Base-by-base conservation (phyloP, 2,797 vertebrate genomes). In the Cossypha heuglini region DNA sequence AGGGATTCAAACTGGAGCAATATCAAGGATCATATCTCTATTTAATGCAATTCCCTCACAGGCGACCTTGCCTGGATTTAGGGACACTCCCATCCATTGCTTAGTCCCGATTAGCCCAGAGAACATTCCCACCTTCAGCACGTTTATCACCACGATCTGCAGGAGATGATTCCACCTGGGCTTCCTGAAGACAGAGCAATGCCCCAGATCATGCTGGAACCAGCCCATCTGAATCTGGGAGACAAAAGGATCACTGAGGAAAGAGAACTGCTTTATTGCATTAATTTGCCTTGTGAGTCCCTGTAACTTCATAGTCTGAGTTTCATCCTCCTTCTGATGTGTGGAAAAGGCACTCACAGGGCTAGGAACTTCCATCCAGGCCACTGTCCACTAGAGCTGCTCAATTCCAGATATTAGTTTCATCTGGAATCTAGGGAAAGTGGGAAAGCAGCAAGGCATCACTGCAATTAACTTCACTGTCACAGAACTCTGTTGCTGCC, bases 141-240 rank as follows among this genome's bases (percentile, higher is more conserved):
- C 88, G 18, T 98, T 98, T 13, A 99, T 98, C 80, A 98, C 29
- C 76, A 99, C 97, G 9, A 95, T 98, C 58, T 99, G 99, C 84
- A 98, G 24, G 8, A 99, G 2, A 51, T 97, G 98, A 91, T 99
- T 99, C 99, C 98, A 99, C 45, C 92, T 96, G 58, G 99, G 98
- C 72, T 96, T 98, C 93, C 96, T 98, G 95, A 99, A 99, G 57
- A 99, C 98, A 18, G 99, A 99, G 83, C 98, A 97, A 91, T 99
- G 99, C 24, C 99, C 99, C 24, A 98, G 67, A 73, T 98, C 98
- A 1, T 98, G 98, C 22, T 98, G 98, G 59, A 98, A 93, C 96
- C 97, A 98, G 57, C 90, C 97, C 80, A 96, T 96, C 82, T 97
- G 96, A 46, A 94, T 96, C 96, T 97, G 86, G 21, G 76, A 94